Evolutionary conservation across 2,797 vertebrate genomes (phyloP), one percentile per base, ranked within the genome.

Genomic region (Enteromius trimaculatus): DNA sequence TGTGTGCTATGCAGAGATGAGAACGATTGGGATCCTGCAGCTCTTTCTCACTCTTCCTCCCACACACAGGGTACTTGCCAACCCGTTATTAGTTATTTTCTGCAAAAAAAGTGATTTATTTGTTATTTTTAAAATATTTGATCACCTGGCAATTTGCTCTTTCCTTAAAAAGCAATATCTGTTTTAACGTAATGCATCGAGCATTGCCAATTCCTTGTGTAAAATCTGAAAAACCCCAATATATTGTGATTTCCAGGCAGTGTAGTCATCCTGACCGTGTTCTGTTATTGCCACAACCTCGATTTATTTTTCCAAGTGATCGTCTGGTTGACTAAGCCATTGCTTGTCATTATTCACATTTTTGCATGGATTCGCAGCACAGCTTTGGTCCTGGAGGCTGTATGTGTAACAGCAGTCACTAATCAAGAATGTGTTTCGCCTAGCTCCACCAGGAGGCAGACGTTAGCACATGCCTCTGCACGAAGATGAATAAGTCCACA

Each of bases 1-100:
- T 88, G 88, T 87, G 89, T 90, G 88, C 85, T 84, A 89, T 92
- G 92, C 84, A 86, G 89, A 91, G 90, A 88, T 80, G 83, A 89
- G 89, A 85, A 88, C 84, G 84, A 85, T 80, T 68, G 5, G 83
- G 87, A 89, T 83, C 82, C 49, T 77, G 81, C 71, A 55, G 31
- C 31, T 76, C 34, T 53, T 62, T 71, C 62, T 64, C 65, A 13
- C 26, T 37, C 16, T 51, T 70, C 65, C 75, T 77, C 53, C 65
- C 65, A 70, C 53, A 53, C 53, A 2, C 65, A 9, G 39, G 8
- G 39, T 39, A 39, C 26, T 78, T 29, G 16, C 71, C 47, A 53
- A 26, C 34, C 42, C 0, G 0, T 83, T 31, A 60, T 51, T 70
- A 34, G 21, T 31, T 34, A 9, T 47, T 69, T 83, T 69, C 51